These are phyloP conservation scores for Zaprionus ghesquierei DNA, from an alignment of 1,140 invertebrate species.

Conservation along the genomic window DNA sequence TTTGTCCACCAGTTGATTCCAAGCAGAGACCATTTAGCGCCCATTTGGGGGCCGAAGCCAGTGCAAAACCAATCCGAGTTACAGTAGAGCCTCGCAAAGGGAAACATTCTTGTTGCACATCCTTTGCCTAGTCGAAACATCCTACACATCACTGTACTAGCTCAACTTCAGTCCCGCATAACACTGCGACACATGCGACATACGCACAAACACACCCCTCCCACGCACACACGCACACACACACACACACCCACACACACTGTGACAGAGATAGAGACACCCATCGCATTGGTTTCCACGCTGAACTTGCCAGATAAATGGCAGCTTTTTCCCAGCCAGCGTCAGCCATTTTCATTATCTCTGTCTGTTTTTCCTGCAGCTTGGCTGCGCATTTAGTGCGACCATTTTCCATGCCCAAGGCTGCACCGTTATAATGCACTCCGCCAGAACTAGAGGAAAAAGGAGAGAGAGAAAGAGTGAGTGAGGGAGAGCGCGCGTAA, in stretches of 20 bases:
- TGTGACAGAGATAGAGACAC: no score
- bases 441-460: no score
- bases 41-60: slow-evolving; percentile 9
- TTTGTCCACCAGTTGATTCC: neutral
- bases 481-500: slow-evolving; percentile 21
- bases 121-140: neutral
- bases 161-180: slow-evolving; percentile 21
- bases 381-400: slow-evolving; percentile 63
- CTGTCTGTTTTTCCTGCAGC: slow-evolving; percentile 33
- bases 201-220: neutral
- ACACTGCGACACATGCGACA: slow-evolving; percentile 10
- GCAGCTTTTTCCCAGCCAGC: slow-evolving; percentile 36
- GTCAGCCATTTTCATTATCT: slow-evolving; percentile 68
- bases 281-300: slow-evolving; percentile 9
- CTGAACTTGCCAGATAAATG: slow-evolving; percentile 37
- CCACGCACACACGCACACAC: neutral
- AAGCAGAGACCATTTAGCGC: slow-evolving; percentile 1
- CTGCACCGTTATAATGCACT: slow-evolving; percentile 34
- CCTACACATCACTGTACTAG: slow-evolving; percentile 2
- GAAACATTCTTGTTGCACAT: neutral
- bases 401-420: slow-evolving; percentile 49
- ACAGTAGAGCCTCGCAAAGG: neutral
- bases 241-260: neutral
- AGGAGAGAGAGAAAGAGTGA: slow-evolving; percentile 1
- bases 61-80: slow-evolving; percentile 16